Base-by-base conservation (phyloP, 1,140 invertebrate species). In the Papilio glaucus region DNA sequence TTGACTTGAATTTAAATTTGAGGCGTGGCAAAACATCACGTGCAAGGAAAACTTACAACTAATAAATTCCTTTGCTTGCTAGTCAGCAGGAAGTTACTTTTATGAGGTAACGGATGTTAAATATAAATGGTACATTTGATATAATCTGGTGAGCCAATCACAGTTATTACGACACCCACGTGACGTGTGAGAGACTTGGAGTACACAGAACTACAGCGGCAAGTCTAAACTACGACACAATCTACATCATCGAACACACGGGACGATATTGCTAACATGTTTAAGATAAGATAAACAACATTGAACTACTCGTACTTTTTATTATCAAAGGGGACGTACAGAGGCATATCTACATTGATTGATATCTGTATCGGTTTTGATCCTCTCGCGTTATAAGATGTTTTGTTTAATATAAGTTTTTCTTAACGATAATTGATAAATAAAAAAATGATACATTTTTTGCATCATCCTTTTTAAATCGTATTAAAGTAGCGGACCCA, bases 41-140 rank as follows among this genome's bases (percentile, higher is more conserved):
- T 18, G 18, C 9, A 15, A 49, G 45, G 18, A 8, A 18, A 49
- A 24, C 4, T 13, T 9, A 10, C 4, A 9, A 49, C 18, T 24
- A 57, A 26, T n/a, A n/a, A n/a, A 57, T 57, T 57, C 49, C 12
- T 57, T 57, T 12, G 21, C 4, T 57, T 3, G 24, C 4, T 21
- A 8, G 24, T 15, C 24, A 57, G 4, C 21, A 57, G 21, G 21
- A 57, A 24, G 3, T 24, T 24, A 26, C 1, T 49, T 53, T 53
- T 24, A 57, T 24, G 24, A 7, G 21, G 9, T 13, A 26, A 57
- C 5, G 21, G 21, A 13, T 26, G 24, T 24, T 57, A 57, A 57
- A 57, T 21, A 53, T 53, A 57, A 57, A 26, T 24, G 49, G 21
- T n/a, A n/a, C 49, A 26, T 24, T 57, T 57, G 49, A 57, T n/a